These are phyloP conservation scores for Aleiodes sp. DNA, from an alignment of 1,140 invertebrate genomes.

Conservation along the genomic window DNA sequence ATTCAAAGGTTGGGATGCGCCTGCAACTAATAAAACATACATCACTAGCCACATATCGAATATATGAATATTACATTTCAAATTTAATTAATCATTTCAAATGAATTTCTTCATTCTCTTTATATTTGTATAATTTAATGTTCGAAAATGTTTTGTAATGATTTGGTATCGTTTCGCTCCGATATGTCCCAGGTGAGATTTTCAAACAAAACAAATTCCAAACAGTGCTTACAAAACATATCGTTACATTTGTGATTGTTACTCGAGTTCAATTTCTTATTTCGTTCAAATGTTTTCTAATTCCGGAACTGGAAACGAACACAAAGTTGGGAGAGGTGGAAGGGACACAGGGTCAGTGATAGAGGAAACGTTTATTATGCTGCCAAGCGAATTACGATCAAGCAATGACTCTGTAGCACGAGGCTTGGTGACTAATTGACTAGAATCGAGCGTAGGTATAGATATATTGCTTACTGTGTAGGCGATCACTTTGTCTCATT, in stretches of 20 bases:
- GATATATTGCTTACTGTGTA: background rate
- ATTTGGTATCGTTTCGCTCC: too few relatives aligned
- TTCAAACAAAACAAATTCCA: slow-evolving; percentile 61
- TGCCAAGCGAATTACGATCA: slow-evolving; percentile 49
- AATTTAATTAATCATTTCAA: too few relatives aligned
- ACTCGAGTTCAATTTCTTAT: background rate
- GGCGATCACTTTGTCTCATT: slow-evolving; percentile 8
- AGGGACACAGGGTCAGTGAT: slow-evolving; percentile 2
- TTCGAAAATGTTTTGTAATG: too few relatives aligned
- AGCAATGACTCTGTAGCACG: slow-evolving; percentile 43
- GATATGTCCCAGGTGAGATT: slow-evolving; percentile 35
- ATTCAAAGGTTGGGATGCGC: slow-evolving; percentile 21
- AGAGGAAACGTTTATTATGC: slow-evolving; percentile 48
- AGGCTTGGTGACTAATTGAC: slow-evolving; percentile 53
- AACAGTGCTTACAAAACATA: background rate
- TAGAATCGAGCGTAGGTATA: slow-evolving; percentile 24
- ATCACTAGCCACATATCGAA: too few relatives aligned
- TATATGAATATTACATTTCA: too few relatives aligned
- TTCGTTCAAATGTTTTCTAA: slow-evolving; percentile 48
- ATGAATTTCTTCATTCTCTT: too few relatives aligned
- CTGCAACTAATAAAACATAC: background rate
- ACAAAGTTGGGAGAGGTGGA: too few relatives aligned
- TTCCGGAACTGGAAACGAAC: slow-evolving; percentile 28
- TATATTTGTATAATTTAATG: too few relatives aligned
- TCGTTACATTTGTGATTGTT: background rate